A percentile compares a stretch with the other conserved stretches of the same genome.
Conservation (phyloP, 2,113 vertebrate species). For the Epinephelus cyanopodus region DNA sequence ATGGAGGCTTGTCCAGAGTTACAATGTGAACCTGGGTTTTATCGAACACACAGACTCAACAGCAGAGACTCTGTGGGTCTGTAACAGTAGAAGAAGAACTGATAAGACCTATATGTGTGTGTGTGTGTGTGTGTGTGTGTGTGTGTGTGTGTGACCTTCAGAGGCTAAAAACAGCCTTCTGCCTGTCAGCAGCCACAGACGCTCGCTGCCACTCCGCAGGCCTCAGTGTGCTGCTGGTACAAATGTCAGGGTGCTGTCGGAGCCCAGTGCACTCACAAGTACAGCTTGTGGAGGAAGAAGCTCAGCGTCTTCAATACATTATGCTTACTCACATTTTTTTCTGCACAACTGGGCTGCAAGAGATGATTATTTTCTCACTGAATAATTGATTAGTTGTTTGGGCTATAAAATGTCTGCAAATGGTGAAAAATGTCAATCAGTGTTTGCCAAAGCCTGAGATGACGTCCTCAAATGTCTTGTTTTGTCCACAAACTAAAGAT, state of each 20-base stretch:
- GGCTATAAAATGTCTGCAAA: no score
- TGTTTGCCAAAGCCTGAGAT: no score
- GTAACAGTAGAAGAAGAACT: slow-evolving; percentile 38
- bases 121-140: slow-evolving; percentile 30
- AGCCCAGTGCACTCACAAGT: background rate
- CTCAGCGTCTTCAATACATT: background rate
- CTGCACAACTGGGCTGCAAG: background rate
- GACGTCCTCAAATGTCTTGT: no score
- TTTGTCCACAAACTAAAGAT: no score
- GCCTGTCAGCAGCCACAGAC: slow-evolving; percentile 62
- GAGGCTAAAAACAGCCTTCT: slow-evolving; percentile 63
- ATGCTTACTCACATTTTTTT: background rate
- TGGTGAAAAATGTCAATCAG: no score
- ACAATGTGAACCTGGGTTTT: slow-evolving; percentile 1
- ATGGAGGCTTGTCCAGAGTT: background rate
- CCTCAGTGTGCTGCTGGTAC: background rate
- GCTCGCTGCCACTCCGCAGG: slow-evolving; percentile 30
- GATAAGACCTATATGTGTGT: slow-evolving; percentile 41
- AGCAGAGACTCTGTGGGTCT: background rate
- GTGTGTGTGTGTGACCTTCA: slow-evolving; percentile 49
- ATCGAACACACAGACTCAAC: slow-evolving; percentile 2
- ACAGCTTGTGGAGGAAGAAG: background rate
- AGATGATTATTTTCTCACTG: no score
- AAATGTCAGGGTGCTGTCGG: background rate
- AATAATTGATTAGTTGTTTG: no score